Conservation (phyloP, 53 echinoderm and acorn worm species). For the Temnopleurus reevesii region DNA sequence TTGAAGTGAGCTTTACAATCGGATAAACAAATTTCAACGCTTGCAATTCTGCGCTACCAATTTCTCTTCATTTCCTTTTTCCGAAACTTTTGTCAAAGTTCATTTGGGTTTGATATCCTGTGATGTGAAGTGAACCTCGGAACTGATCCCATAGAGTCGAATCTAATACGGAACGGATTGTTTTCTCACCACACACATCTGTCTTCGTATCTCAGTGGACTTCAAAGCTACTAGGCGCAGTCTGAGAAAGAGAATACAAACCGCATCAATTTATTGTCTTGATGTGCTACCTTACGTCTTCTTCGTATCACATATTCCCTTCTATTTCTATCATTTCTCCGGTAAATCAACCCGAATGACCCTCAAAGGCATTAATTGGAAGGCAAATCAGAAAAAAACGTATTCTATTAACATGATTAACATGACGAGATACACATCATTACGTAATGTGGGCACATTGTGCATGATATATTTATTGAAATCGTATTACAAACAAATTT, state of each 20-base stretch:
- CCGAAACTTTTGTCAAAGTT: slow-evolving; percentile 57
- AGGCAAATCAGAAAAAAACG: no score
- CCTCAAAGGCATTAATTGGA: no score
- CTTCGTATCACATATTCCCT: neutral
- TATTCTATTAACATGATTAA: no score
- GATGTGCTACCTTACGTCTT: slow-evolving; percentile 38
- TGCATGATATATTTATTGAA: no score
- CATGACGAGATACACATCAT: no score
- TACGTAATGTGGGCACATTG: no score
- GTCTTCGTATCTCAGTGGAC: slow-evolving; percentile 35
- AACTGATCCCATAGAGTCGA: slow-evolving; percentile 32
- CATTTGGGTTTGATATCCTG: slow-evolving; percentile 59
- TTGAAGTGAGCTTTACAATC: slow-evolving; percentile 1
- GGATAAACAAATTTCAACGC: slow-evolving; percentile 56
- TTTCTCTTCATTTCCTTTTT: slow-evolving; percentile 51
- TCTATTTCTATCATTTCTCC: neutral
- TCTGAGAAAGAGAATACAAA: slow-evolving; percentile 13
- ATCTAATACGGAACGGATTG: neutral
- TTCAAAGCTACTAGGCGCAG: neutral
- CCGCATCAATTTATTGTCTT: slow-evolving; percentile 7
- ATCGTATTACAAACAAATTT: no score
- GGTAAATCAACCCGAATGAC: neutral
- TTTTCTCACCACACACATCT: slow-evolving; percentile 45
- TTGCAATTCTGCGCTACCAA: slow-evolving; percentile 39
- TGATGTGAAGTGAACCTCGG: slow-evolving; percentile 33